Conservation (phyloP, 2,113 vertebrate genomes). For the Macquaria ambigua region DNA sequence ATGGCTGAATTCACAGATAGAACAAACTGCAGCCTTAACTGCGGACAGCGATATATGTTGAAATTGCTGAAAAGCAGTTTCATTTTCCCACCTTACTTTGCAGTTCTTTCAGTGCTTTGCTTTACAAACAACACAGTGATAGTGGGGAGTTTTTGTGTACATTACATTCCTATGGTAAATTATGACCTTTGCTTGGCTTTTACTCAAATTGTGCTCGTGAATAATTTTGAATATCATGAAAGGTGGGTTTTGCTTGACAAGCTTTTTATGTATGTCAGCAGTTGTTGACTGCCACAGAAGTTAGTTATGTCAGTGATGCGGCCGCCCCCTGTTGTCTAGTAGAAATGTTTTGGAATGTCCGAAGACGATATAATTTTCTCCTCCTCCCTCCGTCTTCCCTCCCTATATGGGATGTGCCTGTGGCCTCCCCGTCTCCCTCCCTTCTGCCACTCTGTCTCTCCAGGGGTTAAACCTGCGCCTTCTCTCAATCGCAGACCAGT, state of each 20-base stretch:
- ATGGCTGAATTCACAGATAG: conserved; percentile 20
- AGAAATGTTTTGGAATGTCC: conserved; percentile 83
- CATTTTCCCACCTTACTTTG: conserved; percentile 8
- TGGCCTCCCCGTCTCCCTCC: conserved; percentile 39
- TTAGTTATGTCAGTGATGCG: conserved; percentile 2
- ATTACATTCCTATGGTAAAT: neutral
- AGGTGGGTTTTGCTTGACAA: neutral
- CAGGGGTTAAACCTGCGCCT: conserved; percentile 88
- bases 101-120: conserved; percentile 8
- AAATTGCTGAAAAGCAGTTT: conserved; percentile 29
- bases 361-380: conserved; percentile 24
- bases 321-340: conserved; percentile 33
- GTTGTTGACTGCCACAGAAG: conserved; percentile 10
- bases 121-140: neutral
- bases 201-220: neutral
- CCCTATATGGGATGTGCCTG: conserved; percentile 12
- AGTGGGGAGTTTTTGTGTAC: neutral
- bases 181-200: neutral
- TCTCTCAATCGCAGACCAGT: conserved; percentile 87
- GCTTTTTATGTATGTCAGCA: neutral
- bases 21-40: conserved; percentile 15
- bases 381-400: conserved; percentile 6
- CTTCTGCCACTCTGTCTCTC: conserved; percentile 73
- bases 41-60: neutral
- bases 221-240: neutral